Evolutionary conservation across 1,140 invertebrate genomes (phyloP).

Genomic region (Saxidomus purpurata): DNA sequence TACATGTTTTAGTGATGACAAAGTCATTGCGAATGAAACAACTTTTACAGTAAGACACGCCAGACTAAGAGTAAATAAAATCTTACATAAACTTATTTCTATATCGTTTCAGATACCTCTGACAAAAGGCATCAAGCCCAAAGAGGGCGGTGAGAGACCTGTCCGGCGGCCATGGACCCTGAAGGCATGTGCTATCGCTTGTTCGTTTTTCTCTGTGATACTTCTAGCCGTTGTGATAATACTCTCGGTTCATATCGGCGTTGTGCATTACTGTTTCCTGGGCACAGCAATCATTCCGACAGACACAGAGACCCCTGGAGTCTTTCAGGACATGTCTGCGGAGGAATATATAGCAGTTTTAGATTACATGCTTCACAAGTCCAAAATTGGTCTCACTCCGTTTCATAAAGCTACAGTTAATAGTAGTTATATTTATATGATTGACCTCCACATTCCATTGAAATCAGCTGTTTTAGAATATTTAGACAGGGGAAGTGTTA

Average conservation of each 20-base stretch:
- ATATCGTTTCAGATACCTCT: constrained; percentile 21
- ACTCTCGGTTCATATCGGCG: constrained; percentile 43
- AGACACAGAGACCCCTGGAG: constrained; percentile 73
- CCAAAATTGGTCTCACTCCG: constrained; percentile 73
- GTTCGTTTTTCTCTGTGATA: constrained; percentile 53
- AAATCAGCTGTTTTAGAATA: constrained; percentile 80
- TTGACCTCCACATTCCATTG: constrained; percentile 80
- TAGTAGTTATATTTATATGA: constrained; percentile 82
- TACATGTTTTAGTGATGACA: too few species aligned
- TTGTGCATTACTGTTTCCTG: constrained; percentile 58
- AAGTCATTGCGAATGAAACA: too few species aligned
- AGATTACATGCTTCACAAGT: constrained; percentile 75
- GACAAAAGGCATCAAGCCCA: neutral
- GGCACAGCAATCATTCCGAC: constrained; percentile 61
- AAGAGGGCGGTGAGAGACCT: neutral
- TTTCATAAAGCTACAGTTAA: constrained; percentile 74
- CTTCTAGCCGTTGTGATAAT: constrained; percentile 61
- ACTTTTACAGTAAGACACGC: too few species aligned
- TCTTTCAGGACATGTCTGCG: constrained; percentile 80
- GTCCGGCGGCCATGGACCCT: neutral
- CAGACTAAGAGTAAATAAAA: too few species aligned
- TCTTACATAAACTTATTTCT: too few species aligned
- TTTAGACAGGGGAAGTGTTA: constrained; percentile 72
- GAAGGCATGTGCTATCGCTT: constrained; percentile 30
- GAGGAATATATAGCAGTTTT: constrained; percentile 76